Evolutionary conservation across 2,113 vertebrate genomes (phyloP).

Genomic region (Hirundichthys speculiger): DNA sequence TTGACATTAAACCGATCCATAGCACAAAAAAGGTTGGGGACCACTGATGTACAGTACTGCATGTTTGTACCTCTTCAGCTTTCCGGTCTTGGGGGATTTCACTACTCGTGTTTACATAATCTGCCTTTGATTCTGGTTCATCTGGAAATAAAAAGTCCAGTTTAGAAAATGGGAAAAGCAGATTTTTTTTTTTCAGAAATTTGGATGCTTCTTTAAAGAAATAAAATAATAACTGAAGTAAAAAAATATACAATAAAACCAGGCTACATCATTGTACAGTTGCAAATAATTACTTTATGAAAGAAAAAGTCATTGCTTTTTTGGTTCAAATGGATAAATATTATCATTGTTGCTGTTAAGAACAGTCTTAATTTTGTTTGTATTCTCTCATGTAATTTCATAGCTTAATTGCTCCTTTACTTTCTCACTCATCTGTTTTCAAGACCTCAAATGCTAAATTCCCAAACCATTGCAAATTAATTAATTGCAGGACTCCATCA

Average conservation of each 20-base stretch:
- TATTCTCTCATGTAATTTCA: constrained; percentile 13
- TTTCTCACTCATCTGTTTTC: constrained; percentile 12
- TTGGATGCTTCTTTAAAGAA: not conserved
- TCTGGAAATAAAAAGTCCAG: constrained; percentile 71
- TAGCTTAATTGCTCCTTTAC: constrained; percentile 1
- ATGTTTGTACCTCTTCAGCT: constrained; percentile 63
- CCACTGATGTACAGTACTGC: not conserved
- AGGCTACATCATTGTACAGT: not conserved
- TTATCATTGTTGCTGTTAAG: not conserved
- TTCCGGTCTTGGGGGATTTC: constrained; percentile 41
- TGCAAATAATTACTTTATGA: not conserved
- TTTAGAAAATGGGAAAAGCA: not conserved
- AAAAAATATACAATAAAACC: not conserved
- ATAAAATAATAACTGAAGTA: not conserved
- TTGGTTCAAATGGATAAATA: not conserved
- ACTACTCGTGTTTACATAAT: constrained; percentile 73
- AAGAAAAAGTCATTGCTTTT: not conserved
- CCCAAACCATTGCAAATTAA: constrained; percentile 38
- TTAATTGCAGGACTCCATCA: constrained; percentile 56
- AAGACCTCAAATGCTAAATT: constrained; percentile 16
- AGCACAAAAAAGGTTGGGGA: too few relatives aligned
- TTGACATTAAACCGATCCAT: too few relatives aligned
- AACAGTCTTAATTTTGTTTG: constrained; percentile 1
- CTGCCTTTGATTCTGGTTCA: constrained; percentile 80
- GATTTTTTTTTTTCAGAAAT: not conserved